Percentiles rank a stretch among this genome's conserved stretches.
Evolutionary conservation across 2,113 vertebrate species (phyloP).

Genomic region (Chaetodon trifascialis): DNA sequence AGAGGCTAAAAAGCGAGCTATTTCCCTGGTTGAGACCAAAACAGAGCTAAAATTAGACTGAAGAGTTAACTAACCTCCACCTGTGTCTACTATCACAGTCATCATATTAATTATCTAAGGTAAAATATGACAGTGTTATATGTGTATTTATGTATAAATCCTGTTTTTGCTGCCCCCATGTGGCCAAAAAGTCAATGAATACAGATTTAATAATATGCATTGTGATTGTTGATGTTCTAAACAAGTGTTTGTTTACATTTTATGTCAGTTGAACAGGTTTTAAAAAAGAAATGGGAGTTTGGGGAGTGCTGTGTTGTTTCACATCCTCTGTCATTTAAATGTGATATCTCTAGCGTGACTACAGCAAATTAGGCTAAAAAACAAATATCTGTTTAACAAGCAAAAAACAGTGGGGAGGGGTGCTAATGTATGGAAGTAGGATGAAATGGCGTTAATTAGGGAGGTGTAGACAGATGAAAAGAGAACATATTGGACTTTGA

Average conservation of each 20-base stretch:
- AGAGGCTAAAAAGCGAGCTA: neutral
- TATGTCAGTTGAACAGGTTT: no score
- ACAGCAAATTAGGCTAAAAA: neutral
- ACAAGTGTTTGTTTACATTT: neutral
- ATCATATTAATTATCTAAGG: neutral
- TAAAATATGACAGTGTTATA: neutral
- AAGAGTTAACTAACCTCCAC: neutral
- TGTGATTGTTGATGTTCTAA: neutral
- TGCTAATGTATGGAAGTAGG: neutral
- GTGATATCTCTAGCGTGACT: neutral
- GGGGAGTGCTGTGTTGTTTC: neutral
- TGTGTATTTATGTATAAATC: no score
- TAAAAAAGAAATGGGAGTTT: no score
- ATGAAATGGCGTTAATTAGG: constrained; percentile 41
- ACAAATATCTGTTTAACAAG: constrained; percentile 19
- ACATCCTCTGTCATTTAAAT: neutral
- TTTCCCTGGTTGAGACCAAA: constrained; percentile 3
- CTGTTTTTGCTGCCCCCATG: neutral
- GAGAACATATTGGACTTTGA: constrained; percentile 48
- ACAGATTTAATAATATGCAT: neutral
- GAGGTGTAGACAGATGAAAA: constrained; percentile 35
- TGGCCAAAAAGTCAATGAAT: neutral
- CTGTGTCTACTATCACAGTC: neutral
- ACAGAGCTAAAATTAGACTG: neutral
- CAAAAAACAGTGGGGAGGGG: neutral